A percentile compares a stretch with the other conserved stretches of the same genome.
These are phyloP conservation scores for Silurus lanzhouensis DNA, from an alignment of 2,797 vertebrate genomes.

Conservation along the genomic window DNA sequence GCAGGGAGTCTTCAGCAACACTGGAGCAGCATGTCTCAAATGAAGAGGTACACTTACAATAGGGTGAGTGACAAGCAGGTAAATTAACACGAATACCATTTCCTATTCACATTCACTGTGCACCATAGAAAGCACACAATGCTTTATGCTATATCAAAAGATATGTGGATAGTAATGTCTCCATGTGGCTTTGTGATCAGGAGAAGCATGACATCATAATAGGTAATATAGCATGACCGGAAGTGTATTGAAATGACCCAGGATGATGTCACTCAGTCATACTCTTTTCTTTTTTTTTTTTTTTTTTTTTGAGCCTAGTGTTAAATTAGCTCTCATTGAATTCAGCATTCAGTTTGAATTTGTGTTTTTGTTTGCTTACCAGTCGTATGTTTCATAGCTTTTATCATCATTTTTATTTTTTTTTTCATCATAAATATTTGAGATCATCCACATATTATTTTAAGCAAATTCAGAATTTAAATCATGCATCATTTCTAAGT, in stretches of 20 bases:
- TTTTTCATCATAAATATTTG: neutral
- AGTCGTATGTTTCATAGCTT: neutral
- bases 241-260: slow-evolving; percentile 39
- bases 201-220: neutral
- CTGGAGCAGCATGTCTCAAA: slow-evolving; percentile 84
- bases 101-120: neutral
- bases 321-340: slow-evolving; percentile 11
- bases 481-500: neutral
- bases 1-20: slow-evolving; percentile 36
- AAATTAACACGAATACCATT: neutral
- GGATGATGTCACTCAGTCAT: slow-evolving; percentile 43
- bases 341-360: neutral
- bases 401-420: neutral
- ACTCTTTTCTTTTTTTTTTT: slow-evolving; percentile 7
- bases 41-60: slow-evolving; percentile 81
- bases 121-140: neutral
- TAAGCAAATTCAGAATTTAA: neutral
- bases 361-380: neutral
- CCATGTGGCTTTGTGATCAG: neutral
- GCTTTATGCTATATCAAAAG: neutral
- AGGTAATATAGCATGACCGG: slow-evolving; percentile 35
- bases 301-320: neutral
- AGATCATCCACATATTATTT: neutral
- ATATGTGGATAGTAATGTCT: neutral
- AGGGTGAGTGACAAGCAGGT: slow-evolving; percentile 81